Percentiles rank a stretch among this genome's conserved stretches.
These are phyloP conservation scores for Campodea augens DNA, from an alignment of 1,140 invertebrate genomes.

Conservation along the genomic window DNA sequence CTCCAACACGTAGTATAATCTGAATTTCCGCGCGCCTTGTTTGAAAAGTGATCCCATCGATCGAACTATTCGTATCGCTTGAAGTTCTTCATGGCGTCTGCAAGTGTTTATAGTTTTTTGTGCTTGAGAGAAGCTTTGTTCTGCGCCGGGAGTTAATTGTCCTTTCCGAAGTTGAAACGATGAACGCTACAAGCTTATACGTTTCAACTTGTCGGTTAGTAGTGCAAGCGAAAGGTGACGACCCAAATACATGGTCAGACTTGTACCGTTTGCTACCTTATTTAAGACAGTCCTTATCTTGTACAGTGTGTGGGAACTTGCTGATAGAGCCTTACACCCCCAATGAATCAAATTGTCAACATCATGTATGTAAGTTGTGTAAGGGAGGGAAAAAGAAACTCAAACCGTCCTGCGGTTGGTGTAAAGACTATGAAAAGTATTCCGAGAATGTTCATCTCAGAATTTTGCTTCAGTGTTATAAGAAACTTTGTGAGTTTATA, in stretches of 20 bases:
- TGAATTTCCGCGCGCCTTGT: too few relatives aligned
- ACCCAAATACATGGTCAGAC: constrained; percentile 53
- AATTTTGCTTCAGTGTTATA: constrained; percentile 67
- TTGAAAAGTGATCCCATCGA: too few relatives aligned
- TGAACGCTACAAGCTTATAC: constrained; percentile 71
- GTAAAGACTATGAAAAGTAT: constrained; percentile 64
- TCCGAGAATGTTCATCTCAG: constrained; percentile 60
- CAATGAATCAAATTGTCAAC: constrained; percentile 60
- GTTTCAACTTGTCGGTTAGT: constrained; percentile 62
- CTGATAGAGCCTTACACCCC: constrained; percentile 62
- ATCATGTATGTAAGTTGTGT: constrained; percentile 64
- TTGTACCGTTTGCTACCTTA: constrained; percentile 62
- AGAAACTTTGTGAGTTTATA: constrained; percentile 66
- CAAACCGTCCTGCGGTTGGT: constrained; percentile 64
- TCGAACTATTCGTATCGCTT: too few relatives aligned
- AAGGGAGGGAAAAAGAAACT: constrained; percentile 64
- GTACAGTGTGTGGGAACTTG: constrained; percentile 68
- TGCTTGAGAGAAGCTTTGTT: too few relatives aligned
- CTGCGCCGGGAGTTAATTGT: too few relatives aligned
- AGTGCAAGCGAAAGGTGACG: constrained; percentile 43
- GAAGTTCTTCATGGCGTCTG: too few relatives aligned
- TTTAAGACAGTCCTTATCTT: constrained; percentile 65
- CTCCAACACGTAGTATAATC: too few relatives aligned
- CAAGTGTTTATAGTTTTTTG: too few relatives aligned
- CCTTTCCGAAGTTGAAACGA: too few relatives aligned